Evolutionary conservation across 2,888 invertebrate species (phyloP), one percentile per base, ranked within the genome.

Genomic region (Tetheella fluctuosa): DNA sequence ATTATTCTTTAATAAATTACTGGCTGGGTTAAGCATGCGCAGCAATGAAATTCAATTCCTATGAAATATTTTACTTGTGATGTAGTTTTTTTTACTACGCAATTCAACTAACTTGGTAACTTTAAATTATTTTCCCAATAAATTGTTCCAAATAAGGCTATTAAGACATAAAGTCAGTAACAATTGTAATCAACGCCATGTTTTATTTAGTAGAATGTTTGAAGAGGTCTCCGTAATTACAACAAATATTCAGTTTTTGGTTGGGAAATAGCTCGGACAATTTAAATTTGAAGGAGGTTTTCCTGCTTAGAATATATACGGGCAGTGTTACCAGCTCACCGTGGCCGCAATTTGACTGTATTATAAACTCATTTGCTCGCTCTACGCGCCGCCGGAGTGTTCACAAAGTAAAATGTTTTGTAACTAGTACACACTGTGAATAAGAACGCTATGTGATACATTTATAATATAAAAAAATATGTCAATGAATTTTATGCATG

Each of bases 351-450:
- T 85, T 83, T 80, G 66, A 66, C 68, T 71, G 77, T 74, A 81
- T 84, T 84, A 83, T 81, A 85, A 84, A 84, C 82, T 84, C 81
- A 83, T 86, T 85, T 85, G 67, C 71, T 54, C 4, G 71, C 69
- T 67, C 70, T 62, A 65, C 65, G n/a, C n/a, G n/a, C 59, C 65
- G 67, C 64, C 57, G 15, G 42, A 42, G 42, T 67, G 76, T 74
- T 63, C 67, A 76, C 77, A 77, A 80, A 79, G 80, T 76, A 76
- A 39, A n/a, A 39, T 48, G 20, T 17, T 48, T 10, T 48, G 48
- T 48, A 20, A 48, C 7, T 1, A 6, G n/a, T 39, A 39, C 3
- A 54, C 54, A 55, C 15, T 55, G 13, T 28, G 28, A 39, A 59
- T 60, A 52, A 53, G 69, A 69, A 74, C 74, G 64, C 71, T 73